Base-by-base conservation (phyloP, 2,113 vertebrate genomes). In the Puffinus mauretanicus region DNA sequence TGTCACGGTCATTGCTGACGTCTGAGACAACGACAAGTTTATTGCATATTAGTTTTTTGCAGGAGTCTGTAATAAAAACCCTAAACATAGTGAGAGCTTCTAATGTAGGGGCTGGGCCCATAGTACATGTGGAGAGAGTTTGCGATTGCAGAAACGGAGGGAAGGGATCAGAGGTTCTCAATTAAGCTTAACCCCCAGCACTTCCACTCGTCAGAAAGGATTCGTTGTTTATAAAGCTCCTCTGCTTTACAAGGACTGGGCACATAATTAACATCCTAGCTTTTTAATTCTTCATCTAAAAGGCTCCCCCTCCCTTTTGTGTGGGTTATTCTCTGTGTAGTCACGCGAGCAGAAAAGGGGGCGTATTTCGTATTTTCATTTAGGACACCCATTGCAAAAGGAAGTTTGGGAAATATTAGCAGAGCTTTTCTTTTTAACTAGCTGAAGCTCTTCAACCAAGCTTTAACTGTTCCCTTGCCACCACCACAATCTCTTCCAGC, bases 1-100 rank as follows among this genome's bases (percentile, higher is more conserved):
- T 95, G 84, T 88, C 96, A 96, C 11, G 92, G 94, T 92, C 95
- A 94, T 78, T 92, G 94, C 85, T 97, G 94, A 93, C 89, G 90
- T 96, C 82, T 71, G 3, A 83, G 66, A 58, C 65, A 46, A 36
- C 16, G 14, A 47, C 11, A 61, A 88, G 83, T 96, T 95, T 94
- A 91, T 88, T 94, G 84, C 61, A 89, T 58, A 12, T 79, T 70
- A 57, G 36, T 13, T 76, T 96, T 91, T 85, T 82, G n/a, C n/a
- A 67, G 75, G 29, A 96, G 54, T 60, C 71, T 65, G 64, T 90
- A 77, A 55, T 82, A 83, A 82, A 93, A 90, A 2, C 82, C 32
- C 66, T 90, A 70, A 97, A 78, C 26, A 58, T 8, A 75, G n/a
- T 27, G 25, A 84, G 38, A 71, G 51, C 36, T 86, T 66, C 78